Conservation (phyloP, 2,888 invertebrate species). For the Apodemia zela region DNA sequence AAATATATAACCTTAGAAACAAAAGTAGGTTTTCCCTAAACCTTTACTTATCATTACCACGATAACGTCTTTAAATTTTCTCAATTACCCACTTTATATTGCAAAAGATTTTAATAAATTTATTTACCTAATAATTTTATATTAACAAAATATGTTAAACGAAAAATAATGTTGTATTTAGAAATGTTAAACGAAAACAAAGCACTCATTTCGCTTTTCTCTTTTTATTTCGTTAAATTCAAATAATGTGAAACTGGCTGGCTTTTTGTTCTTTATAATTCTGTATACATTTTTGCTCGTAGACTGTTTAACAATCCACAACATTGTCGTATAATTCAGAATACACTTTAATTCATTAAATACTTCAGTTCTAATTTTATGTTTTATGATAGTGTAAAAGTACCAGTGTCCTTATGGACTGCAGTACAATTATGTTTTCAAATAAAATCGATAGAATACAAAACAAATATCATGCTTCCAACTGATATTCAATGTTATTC, state of each 20-base stretch:
- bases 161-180: background rate
- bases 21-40: too few species aligned
- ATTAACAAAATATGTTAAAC: too few species aligned
- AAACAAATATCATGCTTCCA: too few species aligned
- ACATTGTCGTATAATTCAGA: background rate
- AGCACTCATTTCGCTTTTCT: background rate
- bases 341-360: background rate
- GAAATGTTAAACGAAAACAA: background rate
- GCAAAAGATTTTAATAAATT: background rate
- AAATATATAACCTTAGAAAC: too few species aligned
- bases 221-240: conserved; percentile 4
- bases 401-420: too few species aligned
- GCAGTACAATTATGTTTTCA: too few species aligned
- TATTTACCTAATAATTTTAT: background rate
- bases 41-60: too few species aligned
- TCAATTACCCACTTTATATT: background rate
- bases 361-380: background rate
- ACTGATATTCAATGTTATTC: too few species aligned
- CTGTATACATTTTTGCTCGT: background rate
- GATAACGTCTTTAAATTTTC: too few species aligned
- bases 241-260: background rate
- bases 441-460: too few species aligned
- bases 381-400: background rate
- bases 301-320: background rate
- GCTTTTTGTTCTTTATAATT: conserved; percentile 6